These are phyloP conservation scores for Poeciliopsis paucimaculata DNA, from an alignment of 2,797 vertebrate genomes.

Conservation along the genomic window DNA sequence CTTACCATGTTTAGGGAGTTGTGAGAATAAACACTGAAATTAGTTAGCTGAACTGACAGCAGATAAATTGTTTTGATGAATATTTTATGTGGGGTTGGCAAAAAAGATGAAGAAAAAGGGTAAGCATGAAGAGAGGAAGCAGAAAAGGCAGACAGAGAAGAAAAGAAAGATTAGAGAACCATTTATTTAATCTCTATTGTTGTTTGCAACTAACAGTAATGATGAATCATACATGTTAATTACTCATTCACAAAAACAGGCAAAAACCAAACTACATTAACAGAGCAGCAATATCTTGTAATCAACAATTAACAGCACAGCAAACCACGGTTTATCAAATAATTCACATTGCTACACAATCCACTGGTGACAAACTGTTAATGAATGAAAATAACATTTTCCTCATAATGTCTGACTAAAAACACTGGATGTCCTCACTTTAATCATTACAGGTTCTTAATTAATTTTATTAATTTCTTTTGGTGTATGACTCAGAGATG, in stretches of 20 bases:
- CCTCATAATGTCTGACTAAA: conserved; percentile 43
- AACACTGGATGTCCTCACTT: conserved; percentile 42
- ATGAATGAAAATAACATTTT: conserved; percentile 47
- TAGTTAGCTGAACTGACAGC: conserved; percentile 32
- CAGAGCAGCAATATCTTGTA: conserved; percentile 67
- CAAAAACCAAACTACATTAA: conserved; percentile 64
- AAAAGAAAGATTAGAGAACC: conserved; percentile 55
- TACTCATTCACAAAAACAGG: conserved; percentile 64
- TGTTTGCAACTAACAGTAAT: conserved; percentile 72
- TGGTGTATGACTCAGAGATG: conserved; percentile 43
- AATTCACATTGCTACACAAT: conserved; percentile 53
- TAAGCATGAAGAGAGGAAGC: conserved; percentile 22
- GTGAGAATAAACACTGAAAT: conserved; percentile 48
- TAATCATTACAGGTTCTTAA: conserved; percentile 55
- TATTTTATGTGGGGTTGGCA: conserved; percentile 33
- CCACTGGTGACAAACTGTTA: conserved; percentile 41
- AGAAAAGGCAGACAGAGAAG: conserved; percentile 23
- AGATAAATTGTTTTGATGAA: conserved; percentile 47
- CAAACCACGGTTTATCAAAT: conserved; percentile 68
- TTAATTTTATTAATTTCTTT: conserved; percentile 49
- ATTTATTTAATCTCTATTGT: conserved; percentile 71
- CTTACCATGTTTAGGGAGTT: conserved; percentile 16
- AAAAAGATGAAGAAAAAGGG: conserved; percentile 17
- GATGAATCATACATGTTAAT: conserved; percentile 63
- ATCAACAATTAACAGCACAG: conserved; percentile 76